Evolutionary conservation across 2,113 vertebrate genomes (phyloP).

Genomic region (Channa argus): DNA sequence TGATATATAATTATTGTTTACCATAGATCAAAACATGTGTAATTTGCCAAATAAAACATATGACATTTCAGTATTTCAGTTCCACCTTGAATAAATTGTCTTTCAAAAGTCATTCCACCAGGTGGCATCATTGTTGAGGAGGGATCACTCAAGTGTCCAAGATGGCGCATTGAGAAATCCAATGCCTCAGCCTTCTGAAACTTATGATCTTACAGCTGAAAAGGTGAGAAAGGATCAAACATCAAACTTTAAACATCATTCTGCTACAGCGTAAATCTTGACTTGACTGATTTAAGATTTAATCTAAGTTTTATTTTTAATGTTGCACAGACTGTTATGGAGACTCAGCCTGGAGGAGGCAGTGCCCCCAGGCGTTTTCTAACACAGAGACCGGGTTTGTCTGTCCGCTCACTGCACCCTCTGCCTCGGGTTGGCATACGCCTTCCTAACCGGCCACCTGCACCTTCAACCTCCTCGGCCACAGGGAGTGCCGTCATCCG

Average conservation of each 20-base stretch:
- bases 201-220: constrained; percentile 76
- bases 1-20: not conserved
- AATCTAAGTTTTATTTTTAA: not conserved
- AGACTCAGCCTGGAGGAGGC: constrained; percentile 55
- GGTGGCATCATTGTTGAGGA: constrained; percentile 68
- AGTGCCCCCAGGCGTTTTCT: constrained; percentile 55
- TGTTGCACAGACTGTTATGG: constrained; percentile 68
- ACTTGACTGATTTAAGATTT: not conserved
- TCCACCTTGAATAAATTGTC: not conserved
- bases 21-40: not conserved
- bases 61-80: not conserved
- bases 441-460: constrained; percentile 59
- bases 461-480: constrained; percentile 50
- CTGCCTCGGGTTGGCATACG: constrained; percentile 74
- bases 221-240: constrained; percentile 55
- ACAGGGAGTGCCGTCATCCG: constrained; percentile 48
- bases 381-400: constrained; percentile 64
- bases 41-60: not conserved
- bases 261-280: too few species aligned
- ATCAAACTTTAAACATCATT: too few species aligned
- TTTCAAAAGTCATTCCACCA: constrained; percentile 72
- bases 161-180: constrained; percentile 65
- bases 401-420: constrained; percentile 59
- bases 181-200: constrained; percentile 53
- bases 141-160: constrained; percentile 69